Conservation (phyloP, 1,140 invertebrate species). For the Drosophila navojoa region DNA sequence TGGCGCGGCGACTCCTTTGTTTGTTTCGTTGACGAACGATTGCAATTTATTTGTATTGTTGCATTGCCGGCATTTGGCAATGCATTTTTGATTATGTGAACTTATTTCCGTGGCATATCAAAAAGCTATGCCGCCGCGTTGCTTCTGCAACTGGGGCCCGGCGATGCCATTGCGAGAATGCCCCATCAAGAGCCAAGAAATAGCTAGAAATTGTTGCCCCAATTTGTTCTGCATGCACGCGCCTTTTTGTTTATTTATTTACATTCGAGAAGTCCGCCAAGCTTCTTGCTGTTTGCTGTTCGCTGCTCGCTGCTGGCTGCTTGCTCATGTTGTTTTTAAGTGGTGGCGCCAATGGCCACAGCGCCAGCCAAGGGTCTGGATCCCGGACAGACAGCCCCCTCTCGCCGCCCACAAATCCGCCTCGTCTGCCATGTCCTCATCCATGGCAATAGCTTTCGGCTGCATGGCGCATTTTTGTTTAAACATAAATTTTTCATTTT, state of each 20-base stretch:
- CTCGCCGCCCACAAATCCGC: background rate
- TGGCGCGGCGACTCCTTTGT: slow-evolving; percentile 66
- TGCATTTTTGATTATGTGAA: slow-evolving; percentile 75
- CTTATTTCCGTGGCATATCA: slow-evolving; percentile 61
- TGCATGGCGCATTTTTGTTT: slow-evolving; percentile 72
- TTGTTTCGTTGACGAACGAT: slow-evolving; percentile 71
- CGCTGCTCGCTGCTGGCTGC: slow-evolving; percentile 42
- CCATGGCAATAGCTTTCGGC: slow-evolving; percentile 41
- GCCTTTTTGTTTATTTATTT: slow-evolving; percentile 75
- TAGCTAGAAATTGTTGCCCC: slow-evolving; percentile 54
- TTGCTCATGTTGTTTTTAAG: slow-evolving; percentile 74
- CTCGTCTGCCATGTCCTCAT: slow-evolving; percentile 14
- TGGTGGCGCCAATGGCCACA: slow-evolving; percentile 76
- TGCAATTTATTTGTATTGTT: slow-evolving; percentile 82
- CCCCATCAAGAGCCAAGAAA: slow-evolving; percentile 11
- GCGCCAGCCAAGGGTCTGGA: slow-evolving; percentile 43
- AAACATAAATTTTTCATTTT: slow-evolving; percentile 83
- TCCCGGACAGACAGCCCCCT: background rate
- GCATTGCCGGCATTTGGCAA: slow-evolving; percentile 75
- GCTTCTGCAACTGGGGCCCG: background rate
- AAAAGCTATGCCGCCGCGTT: slow-evolving; percentile 59
- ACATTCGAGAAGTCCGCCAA: slow-evolving; percentile 73
- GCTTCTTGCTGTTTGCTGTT: slow-evolving; percentile 55
- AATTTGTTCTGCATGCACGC: slow-evolving; percentile 47
- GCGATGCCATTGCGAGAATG: slow-evolving; percentile 11